These are phyloP conservation scores for Hyperoodon ampullatus DNA, from an alignment of 2,113 vertebrate species.

Conservation along the genomic window DNA sequence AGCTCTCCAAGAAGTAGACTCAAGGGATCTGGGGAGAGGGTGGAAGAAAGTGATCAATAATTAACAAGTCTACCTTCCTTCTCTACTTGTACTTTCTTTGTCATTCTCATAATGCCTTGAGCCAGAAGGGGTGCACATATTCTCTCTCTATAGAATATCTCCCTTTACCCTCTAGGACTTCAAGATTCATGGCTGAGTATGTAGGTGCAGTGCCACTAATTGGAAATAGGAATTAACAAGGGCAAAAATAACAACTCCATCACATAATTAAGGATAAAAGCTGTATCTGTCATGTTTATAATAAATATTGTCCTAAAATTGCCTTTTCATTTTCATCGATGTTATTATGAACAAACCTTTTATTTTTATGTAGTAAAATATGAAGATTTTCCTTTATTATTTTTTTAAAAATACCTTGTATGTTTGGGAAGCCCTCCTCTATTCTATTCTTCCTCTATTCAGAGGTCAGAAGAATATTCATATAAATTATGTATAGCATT, in stretches of 20 bases:
- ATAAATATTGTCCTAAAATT: too few relatives aligned
- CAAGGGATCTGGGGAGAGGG: neutral
- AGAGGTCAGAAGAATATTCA: neutral
- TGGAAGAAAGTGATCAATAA: neutral
- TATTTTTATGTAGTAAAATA: neutral
- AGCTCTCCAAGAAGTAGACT: neutral
- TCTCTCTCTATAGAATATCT: neutral
- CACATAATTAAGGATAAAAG: neutral
- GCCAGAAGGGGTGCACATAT: neutral
- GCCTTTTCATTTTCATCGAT: neutral
- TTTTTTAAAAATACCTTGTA: neutral
- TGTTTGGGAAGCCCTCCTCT: neutral
- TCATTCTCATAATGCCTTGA: neutral
- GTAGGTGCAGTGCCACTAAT: neutral
- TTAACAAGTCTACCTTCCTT: neutral
- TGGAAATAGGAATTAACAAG: neutral
- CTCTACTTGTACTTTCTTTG: neutral
- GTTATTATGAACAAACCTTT: neutral
- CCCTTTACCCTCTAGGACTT: neutral
- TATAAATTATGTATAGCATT: neutral
- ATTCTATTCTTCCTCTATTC: neutral
- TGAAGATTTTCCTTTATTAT: neutral
- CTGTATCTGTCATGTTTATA: neutral
- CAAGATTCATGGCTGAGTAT: neutral
- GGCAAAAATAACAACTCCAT: neutral